These are phyloP conservation scores for Chloroceryle inda DNA, from an alignment of 2,797 vertebrate species.

Conservation along the genomic window DNA sequence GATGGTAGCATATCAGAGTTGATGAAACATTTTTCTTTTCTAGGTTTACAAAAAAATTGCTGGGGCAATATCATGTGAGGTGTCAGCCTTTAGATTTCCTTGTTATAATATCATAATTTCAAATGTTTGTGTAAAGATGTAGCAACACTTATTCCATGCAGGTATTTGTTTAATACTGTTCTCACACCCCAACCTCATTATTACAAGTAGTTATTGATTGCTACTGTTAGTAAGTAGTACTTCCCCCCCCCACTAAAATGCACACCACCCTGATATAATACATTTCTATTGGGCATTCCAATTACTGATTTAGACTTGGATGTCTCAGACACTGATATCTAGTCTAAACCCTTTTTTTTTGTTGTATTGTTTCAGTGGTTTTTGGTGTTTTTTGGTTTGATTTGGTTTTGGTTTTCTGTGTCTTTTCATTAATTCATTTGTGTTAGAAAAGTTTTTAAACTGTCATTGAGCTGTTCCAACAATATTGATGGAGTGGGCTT, in stretches of 20 bases:
- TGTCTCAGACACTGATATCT: not conserved
- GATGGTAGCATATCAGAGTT: not conserved
- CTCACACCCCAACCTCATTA: not conserved
- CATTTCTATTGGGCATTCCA: not conserved
- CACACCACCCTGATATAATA: no score
- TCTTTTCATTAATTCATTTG: not conserved
- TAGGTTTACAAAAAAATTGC: not conserved
- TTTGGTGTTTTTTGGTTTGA: no score
- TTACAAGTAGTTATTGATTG: not conserved
- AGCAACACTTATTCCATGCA: not conserved
- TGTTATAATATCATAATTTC: not conserved
- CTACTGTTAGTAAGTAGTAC: not conserved
- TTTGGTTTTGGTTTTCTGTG: not conserved
- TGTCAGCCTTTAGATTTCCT: not conserved
- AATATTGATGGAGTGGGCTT: not conserved
- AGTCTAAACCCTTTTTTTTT: not conserved
- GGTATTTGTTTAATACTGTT: not conserved
- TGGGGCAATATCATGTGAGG: not conserved
- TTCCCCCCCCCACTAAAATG: not conserved
- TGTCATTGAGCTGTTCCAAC: not conserved
- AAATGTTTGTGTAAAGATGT: not conserved
- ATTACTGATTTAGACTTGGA: not conserved
- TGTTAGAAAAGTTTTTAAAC: not conserved
- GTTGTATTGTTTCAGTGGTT: no score
- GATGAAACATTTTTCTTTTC: not conserved